Conservation (phyloP, 2,113 vertebrate species). For the Edolisoma coerulescens region DNA sequence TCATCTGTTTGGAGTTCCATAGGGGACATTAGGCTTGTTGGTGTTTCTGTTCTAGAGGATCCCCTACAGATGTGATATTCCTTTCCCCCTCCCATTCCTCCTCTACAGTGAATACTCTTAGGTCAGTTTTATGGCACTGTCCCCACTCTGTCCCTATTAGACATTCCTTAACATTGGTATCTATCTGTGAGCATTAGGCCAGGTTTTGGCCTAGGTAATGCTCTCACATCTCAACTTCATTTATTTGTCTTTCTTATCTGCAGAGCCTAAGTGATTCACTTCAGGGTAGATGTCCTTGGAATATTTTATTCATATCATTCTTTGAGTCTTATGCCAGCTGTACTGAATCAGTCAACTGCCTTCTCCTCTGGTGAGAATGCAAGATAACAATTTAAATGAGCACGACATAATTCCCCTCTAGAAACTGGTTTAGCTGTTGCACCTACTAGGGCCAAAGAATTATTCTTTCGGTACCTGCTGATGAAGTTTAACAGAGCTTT, state of each 20-base stretch:
- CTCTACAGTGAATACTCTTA: background rate
- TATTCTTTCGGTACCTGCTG: background rate
- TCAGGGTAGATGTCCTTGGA: background rate
- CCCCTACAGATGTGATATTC: accelerated
- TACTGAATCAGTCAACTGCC: background rate
- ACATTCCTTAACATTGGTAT: background rate
- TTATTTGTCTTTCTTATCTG: background rate
- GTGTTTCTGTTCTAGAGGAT: background rate
- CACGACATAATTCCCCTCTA: background rate
- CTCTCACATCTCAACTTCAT: background rate
- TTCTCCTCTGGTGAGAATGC: background rate
- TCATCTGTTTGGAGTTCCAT: background rate
- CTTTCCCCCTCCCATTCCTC: background rate
- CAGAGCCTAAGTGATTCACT: background rate
- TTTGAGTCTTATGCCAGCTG: background rate
- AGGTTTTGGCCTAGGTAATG: background rate
- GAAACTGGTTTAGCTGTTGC: background rate
- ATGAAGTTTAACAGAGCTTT: background rate
- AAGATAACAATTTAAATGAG: background rate
- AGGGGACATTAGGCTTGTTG: background rate
- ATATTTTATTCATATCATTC: background rate
- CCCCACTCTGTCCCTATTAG: background rate
- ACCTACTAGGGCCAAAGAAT: background rate
- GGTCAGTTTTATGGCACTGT: background rate
- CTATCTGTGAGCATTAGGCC: background rate